phyloP scores from a whole-genome alignment of 2,113 vertebrate genomes.

The Channa argus region DNA sequence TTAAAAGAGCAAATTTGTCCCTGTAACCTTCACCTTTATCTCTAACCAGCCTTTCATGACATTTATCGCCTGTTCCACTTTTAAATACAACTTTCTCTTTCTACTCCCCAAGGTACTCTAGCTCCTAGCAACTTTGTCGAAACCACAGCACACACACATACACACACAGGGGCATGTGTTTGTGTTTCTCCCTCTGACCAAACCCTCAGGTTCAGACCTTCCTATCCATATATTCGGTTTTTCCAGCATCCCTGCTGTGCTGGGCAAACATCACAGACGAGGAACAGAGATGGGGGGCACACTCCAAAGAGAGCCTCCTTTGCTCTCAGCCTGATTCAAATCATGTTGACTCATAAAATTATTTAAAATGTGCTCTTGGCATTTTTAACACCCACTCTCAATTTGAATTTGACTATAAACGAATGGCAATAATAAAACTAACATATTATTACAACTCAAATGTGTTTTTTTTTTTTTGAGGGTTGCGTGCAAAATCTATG shows the following conservation, averaged over 20 bases:
- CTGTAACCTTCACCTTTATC: conserved; percentile 47
- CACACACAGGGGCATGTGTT: conserved; percentile 18
- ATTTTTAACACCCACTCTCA: conserved; percentile 50
- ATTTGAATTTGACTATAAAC: conserved; percentile 42
- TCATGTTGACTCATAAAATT: conserved; percentile 60
- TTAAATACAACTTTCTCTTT: conserved; percentile 31
- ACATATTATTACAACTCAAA: conserved; percentile 45
- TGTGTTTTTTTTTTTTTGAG: conserved; percentile 28
- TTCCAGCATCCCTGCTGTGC: conserved; percentile 24
- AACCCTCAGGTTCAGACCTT: conserved; percentile 33
- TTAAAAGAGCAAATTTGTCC: neutral
- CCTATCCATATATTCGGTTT: conserved; percentile 30
- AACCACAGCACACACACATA: conserved; percentile 45
- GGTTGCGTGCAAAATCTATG: conserved; percentile 53
- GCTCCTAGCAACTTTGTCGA: conserved; percentile 41
- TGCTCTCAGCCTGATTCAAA: conserved; percentile 67
- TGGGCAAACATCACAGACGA: conserved; percentile 46
- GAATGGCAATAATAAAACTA: conserved; percentile 56
- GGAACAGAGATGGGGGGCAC: conserved; percentile 39
- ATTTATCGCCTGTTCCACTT: conserved; percentile 22
- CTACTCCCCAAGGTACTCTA: conserved; percentile 22
- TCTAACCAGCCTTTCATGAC: conserved; percentile 41
- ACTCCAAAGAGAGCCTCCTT: conserved; percentile 36
- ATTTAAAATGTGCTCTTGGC: conserved; percentile 60
- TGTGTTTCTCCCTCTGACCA: conserved; percentile 32